These are phyloP conservation scores for Oscheius sp. DNA, from an alignment of 2,888 invertebrate genomes.

Conservation along the genomic window DNA sequence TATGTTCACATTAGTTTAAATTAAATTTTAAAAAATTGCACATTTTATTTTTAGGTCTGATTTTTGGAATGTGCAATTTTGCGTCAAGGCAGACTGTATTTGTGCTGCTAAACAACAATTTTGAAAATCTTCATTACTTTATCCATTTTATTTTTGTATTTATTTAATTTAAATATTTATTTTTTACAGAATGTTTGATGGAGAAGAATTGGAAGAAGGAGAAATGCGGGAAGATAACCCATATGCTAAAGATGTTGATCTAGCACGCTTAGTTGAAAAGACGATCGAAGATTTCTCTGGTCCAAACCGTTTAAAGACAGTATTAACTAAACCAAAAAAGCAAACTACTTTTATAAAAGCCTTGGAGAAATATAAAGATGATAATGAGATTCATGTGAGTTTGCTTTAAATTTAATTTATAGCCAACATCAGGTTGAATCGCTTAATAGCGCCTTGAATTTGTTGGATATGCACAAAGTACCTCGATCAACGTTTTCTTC, in stretches of 20 bases:
- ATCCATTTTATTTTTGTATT: neutral
- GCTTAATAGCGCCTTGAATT: conserved; percentile 83
- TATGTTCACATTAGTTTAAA: no score
- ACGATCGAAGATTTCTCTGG: conserved; percentile 6
- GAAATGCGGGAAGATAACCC: neutral
- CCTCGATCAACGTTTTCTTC: conserved; percentile 91
- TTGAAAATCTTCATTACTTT: neutral
- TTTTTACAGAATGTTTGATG: neutral
- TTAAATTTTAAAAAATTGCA: no score
- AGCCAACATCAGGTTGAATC: neutral
- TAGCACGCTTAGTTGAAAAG: neutral
- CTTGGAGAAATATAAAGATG: conserved; percentile 93
- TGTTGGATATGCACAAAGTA: conserved; percentile 92
- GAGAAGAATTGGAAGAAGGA: neutral
- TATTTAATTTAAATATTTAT: neutral
- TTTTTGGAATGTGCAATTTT: neutral
- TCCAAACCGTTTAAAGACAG: neutral
- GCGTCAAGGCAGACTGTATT: no score
- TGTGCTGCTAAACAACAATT: neutral
- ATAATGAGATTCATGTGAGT: conserved; percentile 81
- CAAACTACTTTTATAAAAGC: conserved; percentile 82
- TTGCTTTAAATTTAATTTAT: neutral
- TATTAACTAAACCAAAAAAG: conserved; percentile 31
- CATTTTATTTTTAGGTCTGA: no score
- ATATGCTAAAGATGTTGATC: conserved; percentile 8